phyloP scores from a whole-genome alignment of 2,888 invertebrate species.

The Dicyrtomina minuta region DNA sequence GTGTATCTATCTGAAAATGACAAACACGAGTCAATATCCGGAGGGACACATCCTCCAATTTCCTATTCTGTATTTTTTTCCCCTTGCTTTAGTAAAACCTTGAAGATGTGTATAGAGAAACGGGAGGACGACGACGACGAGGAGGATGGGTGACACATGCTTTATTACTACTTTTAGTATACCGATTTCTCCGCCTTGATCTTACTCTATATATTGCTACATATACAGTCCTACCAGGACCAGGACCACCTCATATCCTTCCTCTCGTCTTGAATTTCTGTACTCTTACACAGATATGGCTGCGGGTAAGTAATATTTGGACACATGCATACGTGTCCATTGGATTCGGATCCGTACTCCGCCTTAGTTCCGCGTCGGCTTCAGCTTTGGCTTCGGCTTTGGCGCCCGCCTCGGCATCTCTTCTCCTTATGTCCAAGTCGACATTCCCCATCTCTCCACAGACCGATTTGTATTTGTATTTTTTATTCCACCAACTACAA shows the following conservation, averaged over 20 bases:
- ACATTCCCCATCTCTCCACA: conserved; percentile 8
- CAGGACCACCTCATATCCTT: conserved; percentile 2
- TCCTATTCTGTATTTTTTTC: conserved; percentile 40
- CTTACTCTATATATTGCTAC: no score
- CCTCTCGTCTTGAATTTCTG: background rate
- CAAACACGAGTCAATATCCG: conserved; percentile 49
- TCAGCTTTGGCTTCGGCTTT: no score
- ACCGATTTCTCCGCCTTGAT: no score
- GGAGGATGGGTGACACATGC: background rate
- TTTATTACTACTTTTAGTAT: background rate
- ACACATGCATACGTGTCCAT: no score
- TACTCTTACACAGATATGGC: no score
- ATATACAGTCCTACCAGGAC: no score
- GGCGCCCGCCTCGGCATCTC: no score
- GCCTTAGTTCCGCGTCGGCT: no score
- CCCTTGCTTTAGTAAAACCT: conserved; percentile 19
- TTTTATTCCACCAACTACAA: conserved; percentile 11
- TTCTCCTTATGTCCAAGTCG: no score
- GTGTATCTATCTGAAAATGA: conserved; percentile 29
- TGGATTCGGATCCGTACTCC: no score
- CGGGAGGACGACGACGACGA: background rate
- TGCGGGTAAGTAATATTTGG: no score
- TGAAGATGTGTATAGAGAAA: no score
- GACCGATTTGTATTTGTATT: conserved; percentile 16
- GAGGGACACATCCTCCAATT: conserved; percentile 51